phyloP scores from a whole-genome alignment of 1,140 invertebrate species.

The Neotoxoptera formosana region DNA sequence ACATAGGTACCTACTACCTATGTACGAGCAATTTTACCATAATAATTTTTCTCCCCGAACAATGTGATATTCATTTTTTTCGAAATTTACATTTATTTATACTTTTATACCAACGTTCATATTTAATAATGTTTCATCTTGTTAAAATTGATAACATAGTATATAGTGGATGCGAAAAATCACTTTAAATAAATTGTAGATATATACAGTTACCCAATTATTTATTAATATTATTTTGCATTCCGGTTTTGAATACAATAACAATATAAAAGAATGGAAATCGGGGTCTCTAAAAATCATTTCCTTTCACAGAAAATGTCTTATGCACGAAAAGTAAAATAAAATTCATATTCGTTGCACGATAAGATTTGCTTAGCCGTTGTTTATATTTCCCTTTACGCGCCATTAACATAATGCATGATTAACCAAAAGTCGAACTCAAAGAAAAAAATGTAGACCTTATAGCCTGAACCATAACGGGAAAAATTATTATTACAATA shows the following conservation, averaged over 20 bases:
- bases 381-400: slow-evolving; percentile 31
- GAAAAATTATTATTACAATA: slow-evolving; percentile 12
- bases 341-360: slow-evolving; percentile 27
- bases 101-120: neutral
- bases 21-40: neutral
- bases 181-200: neutral
- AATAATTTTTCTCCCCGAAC: neutral
- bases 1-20: neutral
- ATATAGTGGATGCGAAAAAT: neutral
- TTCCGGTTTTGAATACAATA: neutral
- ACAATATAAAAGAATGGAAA: slow-evolving; percentile 3
- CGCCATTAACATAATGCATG: slow-evolving; percentile 47
- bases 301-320: neutral
- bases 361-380: slow-evolving; percentile 25
- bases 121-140: neutral
- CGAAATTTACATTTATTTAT: neutral
- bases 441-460: neutral
- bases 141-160: slow-evolving; percentile 7
- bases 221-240: slow-evolving; percentile 32
- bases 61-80: neutral
- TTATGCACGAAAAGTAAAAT: neutral
- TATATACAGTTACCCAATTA: neutral
- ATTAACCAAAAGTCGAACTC: slow-evolving; percentile 27
- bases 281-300: neutral
- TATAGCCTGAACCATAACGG: neutral